Evolutionary conservation across 1,140 invertebrate species (phyloP).

Genomic region (Mycetomoellerius zeteki): DNA sequence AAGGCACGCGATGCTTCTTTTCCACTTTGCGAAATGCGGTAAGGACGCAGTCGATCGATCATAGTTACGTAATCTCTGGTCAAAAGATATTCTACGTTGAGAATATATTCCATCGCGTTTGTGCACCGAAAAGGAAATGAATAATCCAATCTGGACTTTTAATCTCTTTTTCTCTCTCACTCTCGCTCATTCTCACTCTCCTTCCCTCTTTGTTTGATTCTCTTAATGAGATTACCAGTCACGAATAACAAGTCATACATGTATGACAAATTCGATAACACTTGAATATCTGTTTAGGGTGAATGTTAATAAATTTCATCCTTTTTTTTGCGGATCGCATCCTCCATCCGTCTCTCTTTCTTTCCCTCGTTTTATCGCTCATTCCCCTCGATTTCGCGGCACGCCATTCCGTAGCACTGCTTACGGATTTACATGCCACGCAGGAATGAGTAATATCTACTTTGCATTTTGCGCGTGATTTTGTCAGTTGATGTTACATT

Average conservation of each 20-base stretch:
- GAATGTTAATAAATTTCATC: constrained; percentile 48
- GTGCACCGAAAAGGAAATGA: constrained; percentile 48
- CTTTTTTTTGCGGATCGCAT: constrained; percentile 15
- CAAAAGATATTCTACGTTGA: constrained; percentile 35
- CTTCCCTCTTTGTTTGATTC: not conserved
- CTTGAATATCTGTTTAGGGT: not conserved
- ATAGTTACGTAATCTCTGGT: constrained; percentile 42
- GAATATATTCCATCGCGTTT: constrained; percentile 44
- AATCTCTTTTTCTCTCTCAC: not conserved
- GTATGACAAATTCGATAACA: constrained; percentile 30
- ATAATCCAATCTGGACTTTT: constrained; percentile 32
- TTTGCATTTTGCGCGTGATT: constrained; percentile 81
- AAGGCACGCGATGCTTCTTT: constrained; percentile 57
- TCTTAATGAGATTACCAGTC: constrained; percentile 12
- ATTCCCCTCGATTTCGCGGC: not conserved
- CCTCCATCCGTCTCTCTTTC: constrained; percentile 28
- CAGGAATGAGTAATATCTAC: constrained; percentile 78
- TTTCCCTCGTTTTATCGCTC: constrained; percentile 18
- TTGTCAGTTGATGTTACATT: constrained; percentile 76
- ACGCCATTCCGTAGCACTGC: constrained; percentile 29
- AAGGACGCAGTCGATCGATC: constrained; percentile 49
- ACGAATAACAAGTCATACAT: not conserved
- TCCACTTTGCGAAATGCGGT: constrained; percentile 1
- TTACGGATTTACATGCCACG: constrained; percentile 67
- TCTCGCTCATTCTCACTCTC: not conserved